phyloP scores from a whole-genome alignment of 2,888 invertebrate genomes.

The Liopterus haemorrhoidalis region DNA sequence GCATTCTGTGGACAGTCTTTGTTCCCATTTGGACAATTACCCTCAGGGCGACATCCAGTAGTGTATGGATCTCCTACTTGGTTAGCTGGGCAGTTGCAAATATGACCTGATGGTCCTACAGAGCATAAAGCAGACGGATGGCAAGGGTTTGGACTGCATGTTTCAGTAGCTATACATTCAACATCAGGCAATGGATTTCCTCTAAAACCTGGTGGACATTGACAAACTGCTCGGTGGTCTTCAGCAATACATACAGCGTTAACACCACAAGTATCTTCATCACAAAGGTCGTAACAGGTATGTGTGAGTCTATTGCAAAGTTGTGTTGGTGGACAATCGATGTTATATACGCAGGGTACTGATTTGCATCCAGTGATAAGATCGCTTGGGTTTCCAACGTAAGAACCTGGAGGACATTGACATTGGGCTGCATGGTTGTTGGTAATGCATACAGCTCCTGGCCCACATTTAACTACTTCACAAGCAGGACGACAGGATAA shows the following conservation, averaged over 20 bases:
- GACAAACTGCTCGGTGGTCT: constrained; percentile 74
- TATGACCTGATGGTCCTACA: constrained; percentile 58
- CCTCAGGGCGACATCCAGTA: constrained; percentile 72
- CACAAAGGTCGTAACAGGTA: constrained; percentile 75
- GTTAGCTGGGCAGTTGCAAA: constrained; percentile 73
- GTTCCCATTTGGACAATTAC: constrained; percentile 66
- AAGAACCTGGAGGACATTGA: constrained; percentile 82
- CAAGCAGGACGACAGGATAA: constrained; percentile 74
- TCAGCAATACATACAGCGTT: constrained; percentile 86
- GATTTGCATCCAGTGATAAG: constrained; percentile 65
- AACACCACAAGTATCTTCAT: constrained; percentile 74
- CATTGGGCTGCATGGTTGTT: constrained; percentile 87
- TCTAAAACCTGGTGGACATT: constrained; percentile 78
- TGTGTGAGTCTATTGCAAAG: constrained; percentile 78
- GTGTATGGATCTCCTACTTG: constrained; percentile 70
- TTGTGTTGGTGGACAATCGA: constrained; percentile 73
- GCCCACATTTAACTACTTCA: constrained; percentile 70
- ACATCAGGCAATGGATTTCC: constrained; percentile 80
- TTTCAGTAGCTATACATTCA: constrained; percentile 65
- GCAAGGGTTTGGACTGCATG: constrained; percentile 73
- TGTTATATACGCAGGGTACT: constrained; percentile 81
- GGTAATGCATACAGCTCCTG: constrained; percentile 79
- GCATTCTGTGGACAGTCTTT: constrained; percentile 71
- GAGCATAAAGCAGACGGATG: constrained; percentile 76
- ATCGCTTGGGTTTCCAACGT: constrained; percentile 80